Percentiles rank a stretch among this genome's conserved stretches.
These are phyloP conservation scores for Drosophila diplacantha DNA, from an alignment of 2,888 invertebrate genomes.

Conservation along the genomic window DNA sequence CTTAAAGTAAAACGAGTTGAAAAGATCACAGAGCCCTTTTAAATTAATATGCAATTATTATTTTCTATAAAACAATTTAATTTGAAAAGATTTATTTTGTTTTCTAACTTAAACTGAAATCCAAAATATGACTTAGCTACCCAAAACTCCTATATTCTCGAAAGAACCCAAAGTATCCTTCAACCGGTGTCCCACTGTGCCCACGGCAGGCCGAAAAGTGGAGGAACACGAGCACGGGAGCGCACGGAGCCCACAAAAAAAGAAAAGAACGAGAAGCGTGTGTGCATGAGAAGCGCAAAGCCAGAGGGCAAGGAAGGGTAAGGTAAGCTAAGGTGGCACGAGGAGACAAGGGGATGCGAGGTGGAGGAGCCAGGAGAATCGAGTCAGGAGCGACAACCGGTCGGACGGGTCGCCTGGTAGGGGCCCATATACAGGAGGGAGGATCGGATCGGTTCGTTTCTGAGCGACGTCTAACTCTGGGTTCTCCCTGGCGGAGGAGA, in stretches of 20 bases:
- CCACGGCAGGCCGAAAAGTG: constrained; percentile 23
- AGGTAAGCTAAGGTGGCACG: constrained; percentile 26
- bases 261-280: constrained; percentile 28
- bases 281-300: constrained; percentile 67
- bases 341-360: background rate
- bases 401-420: constrained; percentile 70
- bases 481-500: constrained; percentile 31
- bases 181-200: constrained; percentile 20
- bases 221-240: constrained; percentile 42
- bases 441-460: constrained; percentile 17
- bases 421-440: constrained; percentile 40
- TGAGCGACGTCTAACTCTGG: constrained; percentile 19
- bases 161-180: constrained; percentile 29
- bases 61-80: background rate
- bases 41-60: no score
- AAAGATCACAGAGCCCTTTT: background rate
- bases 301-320: constrained; percentile 25
- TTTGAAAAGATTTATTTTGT: background rate
- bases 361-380: constrained; percentile 15
- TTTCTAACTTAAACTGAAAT: background rate
- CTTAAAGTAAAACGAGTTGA: background rate
- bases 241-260: constrained; percentile 29
- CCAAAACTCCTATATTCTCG: background rate
- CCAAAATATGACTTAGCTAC: background rate
- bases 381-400: constrained; percentile 49